These are phyloP conservation scores for Rhinolophus sinicus DNA, from an alignment of 2,113 vertebrate genomes.

Conservation along the genomic window DNA sequence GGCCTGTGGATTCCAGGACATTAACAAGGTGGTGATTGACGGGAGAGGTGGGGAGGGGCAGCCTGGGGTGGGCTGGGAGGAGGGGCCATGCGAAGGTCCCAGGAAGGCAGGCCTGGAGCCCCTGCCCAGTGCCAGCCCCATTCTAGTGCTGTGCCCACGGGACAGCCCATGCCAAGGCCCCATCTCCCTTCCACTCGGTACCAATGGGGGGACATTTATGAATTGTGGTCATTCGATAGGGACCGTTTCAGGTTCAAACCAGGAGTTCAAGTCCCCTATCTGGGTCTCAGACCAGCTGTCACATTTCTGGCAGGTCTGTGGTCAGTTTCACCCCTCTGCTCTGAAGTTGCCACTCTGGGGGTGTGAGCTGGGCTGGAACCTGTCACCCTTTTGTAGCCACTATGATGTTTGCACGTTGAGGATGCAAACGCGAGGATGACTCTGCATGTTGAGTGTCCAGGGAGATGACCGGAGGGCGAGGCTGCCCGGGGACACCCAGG, in stretches of 20 bases:
- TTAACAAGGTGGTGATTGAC: not conserved
- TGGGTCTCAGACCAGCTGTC: too few relatives aligned
- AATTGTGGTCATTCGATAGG: too few relatives aligned
- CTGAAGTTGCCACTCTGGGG: too few relatives aligned
- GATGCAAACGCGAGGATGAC: not conserved
- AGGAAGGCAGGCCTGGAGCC: not conserved
- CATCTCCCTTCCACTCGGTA: rapidly evolving
- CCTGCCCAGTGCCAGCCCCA: rapidly evolving
- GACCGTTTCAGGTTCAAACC: not conserved
- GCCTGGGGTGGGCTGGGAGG: not conserved
- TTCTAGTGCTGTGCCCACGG: rapidly evolving
- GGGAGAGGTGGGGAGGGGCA: not conserved
- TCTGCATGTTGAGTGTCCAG: not conserved
- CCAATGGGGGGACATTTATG: too few relatives aligned
- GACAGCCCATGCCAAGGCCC: not conserved
- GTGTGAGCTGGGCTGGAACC: rapidly evolving
- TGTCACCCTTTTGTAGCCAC: rapidly evolving
- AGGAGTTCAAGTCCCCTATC: not conserved
- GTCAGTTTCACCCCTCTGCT: not conserved
- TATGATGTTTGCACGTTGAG: too few relatives aligned
- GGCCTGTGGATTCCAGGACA: not conserved
- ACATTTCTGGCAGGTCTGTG: rapidly evolving
- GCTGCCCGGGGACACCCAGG: not conserved
- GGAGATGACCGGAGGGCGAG: rapidly evolving
- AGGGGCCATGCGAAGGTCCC: not conserved